Base-by-base conservation (phyloP, 1,140 invertebrate species). In the Zelostemma sp. region DNA sequence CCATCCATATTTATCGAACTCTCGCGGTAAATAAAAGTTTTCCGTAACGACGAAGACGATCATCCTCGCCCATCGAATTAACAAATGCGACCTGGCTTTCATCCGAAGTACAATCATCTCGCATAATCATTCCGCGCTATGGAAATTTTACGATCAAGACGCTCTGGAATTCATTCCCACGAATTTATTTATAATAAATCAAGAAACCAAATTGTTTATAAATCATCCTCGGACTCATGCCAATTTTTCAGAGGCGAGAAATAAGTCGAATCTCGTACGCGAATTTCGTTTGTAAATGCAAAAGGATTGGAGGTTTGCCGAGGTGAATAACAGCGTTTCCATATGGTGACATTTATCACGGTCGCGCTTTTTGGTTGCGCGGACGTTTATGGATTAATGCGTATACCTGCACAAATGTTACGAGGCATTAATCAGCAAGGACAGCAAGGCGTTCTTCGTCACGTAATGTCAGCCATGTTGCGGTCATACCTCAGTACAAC, bases 1-100 rank as follows among this genome's bases (percentile, higher is more conserved):
- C 45, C 51, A 71, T 73, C 53, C 70, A 71, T 71, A 75, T 75
- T 73, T 73, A 75, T 75, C 58, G 55, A 38, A 56, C 38, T 53
- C 56, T 45, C 46, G 3, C 46, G 54, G 47, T 31, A 53, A 6
- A 15, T 14, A 11, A 15, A 28, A 9, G 54, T 45, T 62, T 65
- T 56, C 53, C 57, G 61, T 68, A 71, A 73, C 70, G 65, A 73
- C 62, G 56, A 50, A 55, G 48, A 46, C 59, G 61, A 69, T 69
- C 68, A 62, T 62, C 53, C 48, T 16, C 50, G 12, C 33, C 53
- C 51, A 19, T 54, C 58, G 64, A 72, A 76, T 76, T 72, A 72
- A 74, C 73, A 68, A 28, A 28, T n/a, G 8, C 8, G 25, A 28
- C 8, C 8, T 28, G 3, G 25, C 25, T 28, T 28, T 28, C 3